Base-by-base conservation (phyloP, 2,888 invertebrate genomes). In the Hoplodrina ambigua region DNA sequence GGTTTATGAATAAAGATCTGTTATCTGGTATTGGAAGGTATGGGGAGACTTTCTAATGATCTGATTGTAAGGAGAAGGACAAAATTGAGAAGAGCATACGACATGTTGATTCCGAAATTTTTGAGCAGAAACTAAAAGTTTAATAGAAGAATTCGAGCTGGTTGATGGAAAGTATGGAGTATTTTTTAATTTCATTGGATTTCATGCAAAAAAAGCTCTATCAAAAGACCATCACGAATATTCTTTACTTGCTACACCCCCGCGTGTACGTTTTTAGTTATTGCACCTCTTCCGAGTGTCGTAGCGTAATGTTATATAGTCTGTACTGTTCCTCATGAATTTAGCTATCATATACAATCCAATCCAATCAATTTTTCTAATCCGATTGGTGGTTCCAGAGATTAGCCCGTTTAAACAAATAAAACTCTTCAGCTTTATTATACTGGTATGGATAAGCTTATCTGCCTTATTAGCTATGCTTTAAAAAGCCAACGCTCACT, bases 1-100 rank as follows among this genome's bases (percentile, higher is more conserved):
- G 33, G 49, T 17, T 53, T 25, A 77, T 69, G 37, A 70, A 77
- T 69, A 77, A 76, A 77, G 58, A 81, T 67, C 44, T 54, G 11
- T 50, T 76, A 60, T 61, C 70, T 19, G 15, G 81, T 69, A 81
- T 49, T 58, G 49, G 15, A 19, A 49, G n/a, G 52, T 63, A 53
- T 53, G 64, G 66, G 33, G 8, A 17, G 52, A 60, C 33, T 62
- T 8, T 3, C 37, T 49, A 57, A 73, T 79, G 46, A 15, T 30
- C 30, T 53, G n/a, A 19, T 33, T 0, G 41, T 4, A 15, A 10
- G 0, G 20, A 33, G 41, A 49, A n/a, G 44, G 30, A 33, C 4
- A n/a, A 15, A 20, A 15, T 17, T 10, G 13, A 19, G n/a, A 57
- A 53, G 0, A 11, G 1, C 4, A 13, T 8, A 25, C 6, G n/a